phyloP scores from a whole-genome alignment of 1,140 invertebrate species.

The Drosophila kohkoa region DNA sequence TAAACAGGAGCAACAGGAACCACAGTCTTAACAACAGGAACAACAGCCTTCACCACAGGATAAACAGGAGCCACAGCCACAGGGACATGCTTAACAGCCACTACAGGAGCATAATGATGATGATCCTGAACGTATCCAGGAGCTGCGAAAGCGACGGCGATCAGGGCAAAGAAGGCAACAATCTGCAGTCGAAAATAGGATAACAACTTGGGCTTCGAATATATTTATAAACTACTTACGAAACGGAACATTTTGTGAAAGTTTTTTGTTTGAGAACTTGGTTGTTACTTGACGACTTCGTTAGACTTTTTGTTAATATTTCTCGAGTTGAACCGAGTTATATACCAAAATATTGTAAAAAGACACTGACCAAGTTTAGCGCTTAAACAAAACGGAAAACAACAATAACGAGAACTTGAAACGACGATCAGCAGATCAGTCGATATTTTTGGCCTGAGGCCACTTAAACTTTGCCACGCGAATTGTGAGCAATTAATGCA shows the following conservation, averaged over 20 bases:
- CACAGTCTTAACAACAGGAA: slow-evolving; percentile 37
- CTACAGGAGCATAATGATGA: slow-evolving; percentile 3
- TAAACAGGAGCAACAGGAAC: slow-evolving; percentile 23
- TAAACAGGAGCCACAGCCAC: slow-evolving; percentile 8
- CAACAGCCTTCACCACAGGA: slow-evolving; percentile 8
- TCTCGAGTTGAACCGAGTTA: neutral
- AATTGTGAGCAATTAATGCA: neutral
- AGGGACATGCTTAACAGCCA: neutral
- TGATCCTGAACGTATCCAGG: slow-evolving; percentile 5
- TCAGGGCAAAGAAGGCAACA: slow-evolving; percentile 17
- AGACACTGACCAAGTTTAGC: neutral
- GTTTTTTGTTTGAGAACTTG: neutral
- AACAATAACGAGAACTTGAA: neutral
- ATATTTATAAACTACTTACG: slow-evolving; percentile 28
- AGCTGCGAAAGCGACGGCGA: neutral
- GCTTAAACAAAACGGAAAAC: neutral
- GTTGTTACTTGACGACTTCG: too few relatives aligned
- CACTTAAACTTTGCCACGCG: neutral
- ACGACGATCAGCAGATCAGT: neutral
- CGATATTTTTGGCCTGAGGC: neutral
- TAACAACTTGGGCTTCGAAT: neutral
- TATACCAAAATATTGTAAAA: neutral
- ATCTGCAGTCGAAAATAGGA: neutral
- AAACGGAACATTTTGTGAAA: slow-evolving; percentile 47
- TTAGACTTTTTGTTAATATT: neutral